phyloP scores from a whole-genome alignment of 2,797 vertebrate species.

The Smutsia gigantea region DNA sequence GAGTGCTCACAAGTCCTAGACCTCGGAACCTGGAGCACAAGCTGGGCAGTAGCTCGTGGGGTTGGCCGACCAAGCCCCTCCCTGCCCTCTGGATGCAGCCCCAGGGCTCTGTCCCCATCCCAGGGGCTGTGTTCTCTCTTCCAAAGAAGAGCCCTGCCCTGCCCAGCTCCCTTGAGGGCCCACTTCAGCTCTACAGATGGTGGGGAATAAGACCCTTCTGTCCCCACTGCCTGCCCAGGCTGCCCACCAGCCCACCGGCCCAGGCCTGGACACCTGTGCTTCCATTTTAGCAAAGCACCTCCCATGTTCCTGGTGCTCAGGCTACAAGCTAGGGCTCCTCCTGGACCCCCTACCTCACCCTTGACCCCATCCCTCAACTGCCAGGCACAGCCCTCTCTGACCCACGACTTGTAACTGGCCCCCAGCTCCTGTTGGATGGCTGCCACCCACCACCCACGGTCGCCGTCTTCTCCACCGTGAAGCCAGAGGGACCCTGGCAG shows the following conservation, averaged over 20 bases:
- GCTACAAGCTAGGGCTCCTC: neutral
- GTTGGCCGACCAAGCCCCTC: neutral
- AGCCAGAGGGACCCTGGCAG: no score
- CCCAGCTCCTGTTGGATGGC: neutral
- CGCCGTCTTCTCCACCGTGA: no score
- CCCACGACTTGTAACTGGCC: neutral
- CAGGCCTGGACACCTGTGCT: neutral
- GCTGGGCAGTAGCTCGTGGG: fast-evolving
- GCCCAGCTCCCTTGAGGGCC: neutral
- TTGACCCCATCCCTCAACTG: fast-evolving
- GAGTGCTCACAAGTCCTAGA: neutral
- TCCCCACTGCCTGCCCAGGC: fast-evolving
- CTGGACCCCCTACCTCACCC: neutral
- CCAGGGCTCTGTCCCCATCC: neutral
- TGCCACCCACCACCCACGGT: fast-evolving
- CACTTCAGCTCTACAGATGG: neutral
- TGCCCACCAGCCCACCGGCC: no score
- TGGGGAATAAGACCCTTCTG: neutral
- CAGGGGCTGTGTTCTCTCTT: no score
- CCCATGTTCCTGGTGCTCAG: neutral
- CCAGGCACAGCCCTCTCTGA: neutral
- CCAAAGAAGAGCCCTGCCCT: neutral
- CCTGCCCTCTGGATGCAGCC: neutral
- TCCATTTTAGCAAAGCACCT: neutral
- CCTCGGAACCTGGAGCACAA: neutral